These are phyloP conservation scores for Chionomys nivalis DNA, from an alignment of 2,113 vertebrate species.

Conservation along the genomic window DNA sequence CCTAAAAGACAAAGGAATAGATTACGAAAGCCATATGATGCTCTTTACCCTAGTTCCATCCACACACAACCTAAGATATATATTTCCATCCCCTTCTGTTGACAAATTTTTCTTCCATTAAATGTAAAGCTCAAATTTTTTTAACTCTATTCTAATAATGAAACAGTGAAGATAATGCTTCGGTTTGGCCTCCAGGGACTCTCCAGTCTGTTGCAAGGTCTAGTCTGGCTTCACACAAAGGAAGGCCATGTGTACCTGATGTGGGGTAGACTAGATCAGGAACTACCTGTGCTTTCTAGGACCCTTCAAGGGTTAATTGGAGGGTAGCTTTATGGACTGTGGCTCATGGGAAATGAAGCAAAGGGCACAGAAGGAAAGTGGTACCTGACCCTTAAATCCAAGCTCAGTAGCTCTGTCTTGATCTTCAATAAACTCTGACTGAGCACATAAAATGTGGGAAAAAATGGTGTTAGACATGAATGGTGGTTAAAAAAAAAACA, in stretches of 20 bases:
- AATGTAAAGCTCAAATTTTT: background rate
- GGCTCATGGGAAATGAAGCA: background rate
- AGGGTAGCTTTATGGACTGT: background rate
- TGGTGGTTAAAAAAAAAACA: background rate
- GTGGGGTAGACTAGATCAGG: background rate
- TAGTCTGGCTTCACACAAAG: background rate
- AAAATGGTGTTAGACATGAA: background rate
- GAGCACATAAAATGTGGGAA: slow-evolving; percentile 13
- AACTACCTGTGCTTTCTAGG: background rate
- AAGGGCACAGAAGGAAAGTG: background rate
- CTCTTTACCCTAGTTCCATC: background rate
- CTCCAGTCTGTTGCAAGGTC: background rate
- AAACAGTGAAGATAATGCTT: slow-evolving; percentile 2
- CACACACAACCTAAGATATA: background rate
- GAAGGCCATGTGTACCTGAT: background rate
- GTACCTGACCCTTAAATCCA: background rate
- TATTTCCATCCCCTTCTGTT: background rate
- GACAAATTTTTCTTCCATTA: background rate
- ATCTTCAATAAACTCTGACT: background rate
- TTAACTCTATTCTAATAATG: slow-evolving; percentile 4
- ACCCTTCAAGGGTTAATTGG: background rate
- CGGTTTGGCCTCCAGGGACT: background rate
- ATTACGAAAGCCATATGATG: background rate
- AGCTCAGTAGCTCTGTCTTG: background rate
- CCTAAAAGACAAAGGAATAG: background rate